Conservation (phyloP, 2,888 invertebrate species). For the Smittia aterrima region DNA sequence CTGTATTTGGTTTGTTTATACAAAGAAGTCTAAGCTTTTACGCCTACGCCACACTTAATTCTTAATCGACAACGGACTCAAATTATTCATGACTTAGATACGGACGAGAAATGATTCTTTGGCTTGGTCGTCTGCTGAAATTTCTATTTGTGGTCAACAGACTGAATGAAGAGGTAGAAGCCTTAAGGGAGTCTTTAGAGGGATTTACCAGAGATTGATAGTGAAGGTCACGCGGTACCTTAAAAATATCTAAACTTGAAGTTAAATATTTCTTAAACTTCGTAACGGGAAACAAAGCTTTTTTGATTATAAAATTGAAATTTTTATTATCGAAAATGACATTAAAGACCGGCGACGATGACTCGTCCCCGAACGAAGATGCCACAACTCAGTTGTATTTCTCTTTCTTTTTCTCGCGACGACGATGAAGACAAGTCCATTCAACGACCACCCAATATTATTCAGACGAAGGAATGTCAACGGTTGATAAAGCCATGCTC, state of each 20-base stretch:
- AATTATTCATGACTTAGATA: constrained; percentile 13
- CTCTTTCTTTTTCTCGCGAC: background rate
- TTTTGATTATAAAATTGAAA: background rate
- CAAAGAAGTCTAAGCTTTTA: constrained; percentile 27
- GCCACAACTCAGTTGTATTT: background rate
- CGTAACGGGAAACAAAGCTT: too few relatives aligned
- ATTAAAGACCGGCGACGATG: constrained; percentile 1
- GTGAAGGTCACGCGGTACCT: too few relatives aligned
- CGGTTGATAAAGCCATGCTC: background rate
- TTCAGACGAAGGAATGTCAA: background rate
- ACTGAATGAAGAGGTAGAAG: background rate
- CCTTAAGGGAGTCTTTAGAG: too few relatives aligned
- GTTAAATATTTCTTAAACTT: too few relatives aligned
- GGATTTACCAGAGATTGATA: too few relatives aligned
- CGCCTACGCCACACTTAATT: constrained; percentile 33
- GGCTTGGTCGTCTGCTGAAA: background rate
- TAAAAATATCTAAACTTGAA: too few relatives aligned
- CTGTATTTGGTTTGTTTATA: constrained; percentile 39
- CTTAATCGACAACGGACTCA: background rate
- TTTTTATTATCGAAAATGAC: constrained; percentile 6
- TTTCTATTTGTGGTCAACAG: background rate
- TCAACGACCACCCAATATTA: background rate
- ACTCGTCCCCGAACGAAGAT: background rate
- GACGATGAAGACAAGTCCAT: too few relatives aligned
- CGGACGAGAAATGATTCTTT: background rate